Conservation (phyloP, 2,888 invertebrate genomes). For the Quadroppia sp. region DNA sequence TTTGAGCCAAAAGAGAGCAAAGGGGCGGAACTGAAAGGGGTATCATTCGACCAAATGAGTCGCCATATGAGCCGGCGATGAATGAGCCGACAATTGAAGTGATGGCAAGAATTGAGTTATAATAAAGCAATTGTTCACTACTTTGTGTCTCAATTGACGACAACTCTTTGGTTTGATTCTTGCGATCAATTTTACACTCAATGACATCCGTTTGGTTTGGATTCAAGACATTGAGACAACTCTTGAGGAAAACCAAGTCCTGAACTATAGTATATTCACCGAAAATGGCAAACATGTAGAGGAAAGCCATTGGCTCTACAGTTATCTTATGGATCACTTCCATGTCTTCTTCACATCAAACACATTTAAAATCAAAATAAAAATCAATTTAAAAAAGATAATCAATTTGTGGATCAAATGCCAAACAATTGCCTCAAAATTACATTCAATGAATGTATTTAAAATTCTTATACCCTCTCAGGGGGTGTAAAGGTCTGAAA, state of each 20-base stretch:
- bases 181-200: conserved; percentile 47
- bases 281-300: conserved; percentile 77
- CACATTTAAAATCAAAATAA: too few relatives aligned
- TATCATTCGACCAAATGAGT: too few relatives aligned
- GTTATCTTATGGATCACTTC: too few relatives aligned
- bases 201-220: conserved; percentile 38
- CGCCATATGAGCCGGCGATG: conserved; percentile 53
- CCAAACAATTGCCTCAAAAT: too few relatives aligned
- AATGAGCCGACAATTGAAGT: conserved; percentile 50
- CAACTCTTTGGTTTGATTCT: conserved; percentile 47
- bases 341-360: too few relatives aligned
- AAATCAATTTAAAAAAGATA: too few relatives aligned
- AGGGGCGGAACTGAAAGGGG: conserved; percentile 53
- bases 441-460: too few relatives aligned
- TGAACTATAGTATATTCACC: conserved; percentile 53
- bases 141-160: conserved; percentile 11
- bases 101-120: conserved; percentile 50
- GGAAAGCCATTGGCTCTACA: conserved; percentile 79
- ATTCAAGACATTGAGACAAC: conserved; percentile 49
- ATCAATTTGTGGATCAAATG: too few relatives aligned
- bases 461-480: too few relatives aligned
- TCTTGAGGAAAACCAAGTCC: conserved; percentile 54
- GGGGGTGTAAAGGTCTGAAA: too few relatives aligned
- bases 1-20: conserved; percentile 51
- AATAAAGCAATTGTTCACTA: conserved; percentile 46